Percentiles rank a stretch among this genome's conserved stretches.
Evolutionary conservation across 2,888 invertebrate genomes (phyloP).

Genomic region (Acronicta aceris): DNA sequence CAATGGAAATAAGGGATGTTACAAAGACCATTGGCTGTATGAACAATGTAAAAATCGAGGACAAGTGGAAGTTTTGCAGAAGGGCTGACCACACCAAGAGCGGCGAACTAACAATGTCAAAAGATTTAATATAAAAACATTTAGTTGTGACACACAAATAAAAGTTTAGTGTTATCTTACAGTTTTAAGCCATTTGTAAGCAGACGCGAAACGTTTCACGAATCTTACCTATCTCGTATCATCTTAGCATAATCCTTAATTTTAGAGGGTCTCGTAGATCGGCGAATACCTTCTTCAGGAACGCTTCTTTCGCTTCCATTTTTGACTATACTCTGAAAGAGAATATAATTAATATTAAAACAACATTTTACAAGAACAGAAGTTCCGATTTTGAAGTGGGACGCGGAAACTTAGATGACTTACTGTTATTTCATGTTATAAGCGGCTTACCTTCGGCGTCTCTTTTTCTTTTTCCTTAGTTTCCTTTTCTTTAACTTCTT

Average conservation of each 20-base stretch:
- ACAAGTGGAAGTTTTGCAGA: too few relatives aligned
- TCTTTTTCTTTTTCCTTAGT: conserved; percentile 39
- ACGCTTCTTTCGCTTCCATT: conserved; percentile 71
- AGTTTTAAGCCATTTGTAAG: too few relatives aligned
- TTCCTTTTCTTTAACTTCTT: conserved; percentile 59
- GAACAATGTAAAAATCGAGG: too few relatives aligned
- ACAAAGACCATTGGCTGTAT: too few relatives aligned
- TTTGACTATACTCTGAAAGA: conserved; percentile 71
- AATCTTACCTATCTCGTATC: conserved; percentile 81
- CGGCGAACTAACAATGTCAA: too few relatives aligned
- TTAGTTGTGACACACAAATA: too few relatives aligned
- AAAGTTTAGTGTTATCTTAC: too few relatives aligned
- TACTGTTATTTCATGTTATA: not conserved
- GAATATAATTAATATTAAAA: not conserved
- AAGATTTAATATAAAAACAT: too few relatives aligned
- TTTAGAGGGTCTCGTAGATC: conserved; percentile 86
- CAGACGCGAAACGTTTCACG: too few relatives aligned
- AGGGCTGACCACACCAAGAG: too few relatives aligned
- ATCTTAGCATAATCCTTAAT: conserved; percentile 89
- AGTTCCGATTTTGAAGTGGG: too few relatives aligned
- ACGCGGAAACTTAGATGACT: too few relatives aligned
- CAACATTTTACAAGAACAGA: not conserved
- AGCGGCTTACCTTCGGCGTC: conserved; percentile 55
- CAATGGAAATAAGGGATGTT: not conserved
- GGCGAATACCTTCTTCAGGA: conserved; percentile 77